Base-by-base conservation (phyloP, 2,888 invertebrate genomes). In the Drosophila kambysellisi region DNA sequence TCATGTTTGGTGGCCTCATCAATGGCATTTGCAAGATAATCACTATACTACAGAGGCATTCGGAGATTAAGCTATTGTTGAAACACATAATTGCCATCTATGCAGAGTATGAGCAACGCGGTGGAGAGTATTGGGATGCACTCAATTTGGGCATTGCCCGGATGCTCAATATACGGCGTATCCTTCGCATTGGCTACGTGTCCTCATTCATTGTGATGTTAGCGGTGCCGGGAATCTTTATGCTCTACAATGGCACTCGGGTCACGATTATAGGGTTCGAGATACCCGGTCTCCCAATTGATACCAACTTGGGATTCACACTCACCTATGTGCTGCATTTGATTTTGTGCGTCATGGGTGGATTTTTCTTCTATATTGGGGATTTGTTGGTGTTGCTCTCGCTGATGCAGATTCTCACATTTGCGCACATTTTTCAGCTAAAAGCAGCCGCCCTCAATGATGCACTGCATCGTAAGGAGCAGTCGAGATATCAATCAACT, bases 1-100 rank as follows among this genome's bases (percentile, higher is more conserved):
- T 86, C 1, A 84, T 86, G 89, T 30, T 70, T 9, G 83, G 83
- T 0, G 83, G 81, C 0, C 30, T 81, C 15, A 1, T 72, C 11
- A 78, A 64, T 11, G 87, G 78, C 0, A 0, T 15, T 3, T 62
- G 54, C 1, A 72, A 84, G 25, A 32, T 88, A 4, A 7, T 59
- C 0, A 79, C 71, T 0, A 43, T 74, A 7, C 7, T 86, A 2
- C n/a, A 61, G 0, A 72, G 60, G 6, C 87, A 83, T 1, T 5
- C 61, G 17, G 29, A n/a, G 0, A 66, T 88, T n/a, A 48, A 68
- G 7, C 11, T 33, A 7, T 25, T 70, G 4, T 32, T 74, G 6
- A 7, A 64, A 8, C 57, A 52, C n/a, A 48, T 63, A 0, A 33
- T 30, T 0, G 1, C 7, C 5, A 61, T 83, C 0, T 86, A 62